These are phyloP conservation scores for Fukomys damarensis DNA, from an alignment of 2,113 vertebrate species.

Conservation along the genomic window DNA sequence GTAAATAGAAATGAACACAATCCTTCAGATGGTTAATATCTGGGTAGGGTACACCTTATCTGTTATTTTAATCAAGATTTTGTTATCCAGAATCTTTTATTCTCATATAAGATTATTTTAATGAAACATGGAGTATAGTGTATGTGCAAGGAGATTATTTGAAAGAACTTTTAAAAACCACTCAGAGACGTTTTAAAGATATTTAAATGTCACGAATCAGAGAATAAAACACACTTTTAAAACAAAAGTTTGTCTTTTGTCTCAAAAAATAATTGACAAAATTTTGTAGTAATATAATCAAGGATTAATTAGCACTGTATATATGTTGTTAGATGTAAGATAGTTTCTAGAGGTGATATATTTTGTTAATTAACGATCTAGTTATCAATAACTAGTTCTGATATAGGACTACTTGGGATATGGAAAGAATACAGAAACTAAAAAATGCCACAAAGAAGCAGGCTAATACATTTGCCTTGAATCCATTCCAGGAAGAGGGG, in stretches of 20 bases:
- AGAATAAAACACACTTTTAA: constrained; percentile 51
- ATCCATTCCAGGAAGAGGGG: not conserved
- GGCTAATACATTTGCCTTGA: not conserved
- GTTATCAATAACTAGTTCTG: not conserved
- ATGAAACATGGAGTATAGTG: not conserved
- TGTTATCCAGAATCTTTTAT: not conserved
- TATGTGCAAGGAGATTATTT: constrained; percentile 10
- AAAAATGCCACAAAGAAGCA: not conserved
- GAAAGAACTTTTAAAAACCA: constrained; percentile 6
- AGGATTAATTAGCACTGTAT: constrained; percentile 1
- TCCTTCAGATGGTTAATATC: not conserved
- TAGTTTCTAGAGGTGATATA: not conserved
- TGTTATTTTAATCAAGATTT: not conserved
- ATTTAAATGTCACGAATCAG: constrained; percentile 24
- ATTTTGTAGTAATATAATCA: constrained; percentile 12
- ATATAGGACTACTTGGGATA: not conserved
- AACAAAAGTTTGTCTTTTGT: not conserved
- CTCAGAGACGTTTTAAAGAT: constrained; percentile 25
- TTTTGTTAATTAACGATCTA: constrained; percentile 36
- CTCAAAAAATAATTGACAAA: not conserved
- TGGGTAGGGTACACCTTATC: not conserved
- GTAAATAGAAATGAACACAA: constrained; percentile 9
- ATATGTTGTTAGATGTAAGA: constrained; percentile 24
- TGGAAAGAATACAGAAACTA: not conserved
- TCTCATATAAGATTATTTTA: not conserved